These are phyloP conservation scores for Drosophila littoralis DNA, from an alignment of 1,140 invertebrate species.

Conservation along the genomic window DNA sequence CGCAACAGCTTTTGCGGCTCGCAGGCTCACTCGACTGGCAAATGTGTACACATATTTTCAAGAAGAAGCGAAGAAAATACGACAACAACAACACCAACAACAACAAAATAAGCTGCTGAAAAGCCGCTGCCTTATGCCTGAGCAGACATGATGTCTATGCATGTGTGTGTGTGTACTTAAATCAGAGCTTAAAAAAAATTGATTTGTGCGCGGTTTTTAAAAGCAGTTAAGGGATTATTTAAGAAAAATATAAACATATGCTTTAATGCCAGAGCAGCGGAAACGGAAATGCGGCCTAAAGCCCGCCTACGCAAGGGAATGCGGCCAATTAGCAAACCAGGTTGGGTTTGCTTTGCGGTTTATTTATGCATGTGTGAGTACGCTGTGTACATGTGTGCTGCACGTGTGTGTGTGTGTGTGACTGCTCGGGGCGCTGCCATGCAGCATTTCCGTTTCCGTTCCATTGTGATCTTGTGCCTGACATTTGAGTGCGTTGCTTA, in stretches of 20 bases:
- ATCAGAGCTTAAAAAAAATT: conserved; percentile 36
- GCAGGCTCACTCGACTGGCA: background rate
- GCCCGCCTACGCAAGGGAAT: conserved; percentile 23
- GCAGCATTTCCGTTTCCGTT: conserved; percentile 44
- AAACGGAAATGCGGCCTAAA: conserved; percentile 10
- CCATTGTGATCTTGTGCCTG: conserved; percentile 27
- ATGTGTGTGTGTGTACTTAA: conserved; percentile 28
- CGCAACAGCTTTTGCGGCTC: background rate
- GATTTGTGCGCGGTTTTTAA: conserved; percentile 25
- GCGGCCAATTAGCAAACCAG: conserved; percentile 44
- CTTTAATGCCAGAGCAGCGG: background rate
- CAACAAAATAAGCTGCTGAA: conserved; percentile 11
- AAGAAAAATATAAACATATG: conserved; percentile 5
- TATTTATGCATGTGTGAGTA: conserved; percentile 21
- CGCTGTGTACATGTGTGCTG: background rate
- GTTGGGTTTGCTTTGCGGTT: conserved; percentile 39
- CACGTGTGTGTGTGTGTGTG: conserved; percentile 4
- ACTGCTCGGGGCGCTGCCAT: conserved; percentile 2
- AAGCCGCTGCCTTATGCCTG: conserved; percentile 1
- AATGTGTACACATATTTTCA: background rate
- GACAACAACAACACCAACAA: background rate
- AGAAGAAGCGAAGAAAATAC: background rate
- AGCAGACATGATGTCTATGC: background rate
- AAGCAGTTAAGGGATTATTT: background rate
- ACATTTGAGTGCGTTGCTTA: conserved; percentile 31